Evolutionary conservation across 2,113 vertebrate genomes (phyloP), one percentile per base, ranked within the genome.

Genomic region (Benitochromis conjunctus): DNA sequence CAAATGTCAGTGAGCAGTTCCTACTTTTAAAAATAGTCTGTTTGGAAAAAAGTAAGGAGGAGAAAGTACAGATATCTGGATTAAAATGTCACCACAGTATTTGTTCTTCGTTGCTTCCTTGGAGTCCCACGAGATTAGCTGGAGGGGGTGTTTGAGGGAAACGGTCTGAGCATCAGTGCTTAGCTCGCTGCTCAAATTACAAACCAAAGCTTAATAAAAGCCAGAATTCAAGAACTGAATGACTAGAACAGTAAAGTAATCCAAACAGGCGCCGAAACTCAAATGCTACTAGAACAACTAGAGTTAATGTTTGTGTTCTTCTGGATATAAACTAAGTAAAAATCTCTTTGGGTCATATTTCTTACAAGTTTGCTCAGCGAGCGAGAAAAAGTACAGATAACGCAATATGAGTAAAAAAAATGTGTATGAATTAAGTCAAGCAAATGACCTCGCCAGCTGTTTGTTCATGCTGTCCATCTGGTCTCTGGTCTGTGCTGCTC

Each of bases 361-460:
- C 12, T 24, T 69, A 16, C 66, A 71, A 0, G 24, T 29, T 3
- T n/a, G 24, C 43, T 31, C 24, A n/a, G 9, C 1, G 2, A 76
- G 69, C 18, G 26, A 31, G 24, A 48, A 76, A 76, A 31, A 31
- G 43, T 51, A 19, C 69, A 31, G 26, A 76, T 76, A 12, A 5
- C 3, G 51, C 69, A 51, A 19, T 26, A 3, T 31, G 24, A 51
- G 26, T 76, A 76, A 76, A 76, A 2, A 76, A 76, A 51, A 76
- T 46, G 19, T 19, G 43, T 18, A 48, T 51, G 43, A 48, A 29
- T 74, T 51, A 74, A 76, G 16, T 76, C 2, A 48, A 3, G 66
- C 66, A 71, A 51, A 31, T 31, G 24, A 31, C 43, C 69, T 76
- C 43, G 6, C 26, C 69, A 76, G 69, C 43, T 76, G 69, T 76